Conservation (phyloP, 2,797 vertebrate genomes). For the Garrulus glandarius region DNA sequence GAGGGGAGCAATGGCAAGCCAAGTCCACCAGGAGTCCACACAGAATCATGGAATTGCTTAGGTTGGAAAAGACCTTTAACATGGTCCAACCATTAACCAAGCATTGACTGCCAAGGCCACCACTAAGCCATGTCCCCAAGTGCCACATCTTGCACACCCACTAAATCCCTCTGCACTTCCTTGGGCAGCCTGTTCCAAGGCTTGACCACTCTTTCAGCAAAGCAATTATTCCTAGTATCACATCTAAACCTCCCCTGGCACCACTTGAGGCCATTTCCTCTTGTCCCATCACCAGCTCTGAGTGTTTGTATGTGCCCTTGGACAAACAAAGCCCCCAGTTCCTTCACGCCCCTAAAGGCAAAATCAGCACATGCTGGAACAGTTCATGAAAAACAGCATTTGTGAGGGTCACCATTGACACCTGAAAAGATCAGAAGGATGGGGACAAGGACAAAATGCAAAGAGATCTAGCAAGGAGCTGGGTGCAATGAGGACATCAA, state of each 20-base stretch:
- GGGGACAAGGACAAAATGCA: background rate
- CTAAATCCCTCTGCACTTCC: background rate
- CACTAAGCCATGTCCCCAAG: background rate
- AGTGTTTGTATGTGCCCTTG: background rate
- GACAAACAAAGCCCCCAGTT: rapidly evolving
- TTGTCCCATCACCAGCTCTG: background rate
- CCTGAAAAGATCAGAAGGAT: background rate
- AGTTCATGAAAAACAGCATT: background rate
- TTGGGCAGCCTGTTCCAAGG: background rate
- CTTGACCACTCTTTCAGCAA: background rate
- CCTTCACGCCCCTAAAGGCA: background rate
- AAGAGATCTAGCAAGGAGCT: background rate
- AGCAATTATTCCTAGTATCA: background rate
- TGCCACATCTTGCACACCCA: background rate
- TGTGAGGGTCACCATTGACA: background rate
- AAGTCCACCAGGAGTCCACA: background rate
- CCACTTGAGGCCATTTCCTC: background rate
- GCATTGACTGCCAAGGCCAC: background rate
- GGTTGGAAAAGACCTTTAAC: background rate
- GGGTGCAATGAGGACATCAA: background rate
- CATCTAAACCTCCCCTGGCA: background rate
- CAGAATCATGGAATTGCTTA: background rate
- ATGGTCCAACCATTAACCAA: background rate
- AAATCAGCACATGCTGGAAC: background rate
- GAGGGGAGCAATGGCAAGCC: background rate